Evolutionary conservation across 2,888 invertebrate species (phyloP), one percentile per base, ranked within the genome.

Genomic region (Cantharis rufa): DNA sequence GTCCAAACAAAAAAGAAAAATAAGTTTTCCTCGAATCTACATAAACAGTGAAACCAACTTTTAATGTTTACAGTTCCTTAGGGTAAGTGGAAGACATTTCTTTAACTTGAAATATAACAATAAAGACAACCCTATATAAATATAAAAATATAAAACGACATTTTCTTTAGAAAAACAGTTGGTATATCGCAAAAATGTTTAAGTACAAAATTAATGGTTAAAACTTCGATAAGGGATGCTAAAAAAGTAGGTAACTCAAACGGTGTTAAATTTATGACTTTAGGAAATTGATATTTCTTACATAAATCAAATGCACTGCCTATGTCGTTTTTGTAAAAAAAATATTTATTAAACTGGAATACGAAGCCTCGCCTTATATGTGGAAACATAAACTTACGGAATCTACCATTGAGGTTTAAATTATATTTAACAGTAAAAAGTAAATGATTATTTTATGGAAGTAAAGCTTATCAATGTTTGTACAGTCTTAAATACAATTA

Each of bases 211-310:
- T 66, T 66, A 66, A 66, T 66, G 64, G 48, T 48, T 66, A 13
- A 66, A 66, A 66, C n/a, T 66, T 16, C 16, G 18, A 66, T 21
- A 66, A 66, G 24, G 18, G 18, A 66, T 66, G 64, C 18, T 66
- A 66, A 18, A 66, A 66, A 24, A 66, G 24, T 66, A 66, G 64
- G 64, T 24, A 24, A 21, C 64, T 66, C 64, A 66, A 66, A 66
- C 64, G 24, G 64, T 66, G 64, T 66, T 66, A 66, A 66, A 66
- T 66, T 66, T 66, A 66, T 66, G 64, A 24, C 24, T 66, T 66
- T n/a, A 66, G 64, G 64, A 66, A 66, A 66, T 66, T 66, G 64
- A 66, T 66, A 66, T 66, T 66, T 48, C 64, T 24, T n/a, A 66
- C 64, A 66, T 66, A 66, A 66, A 66, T 66, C 64, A 66, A 66